A percentile compares a stretch with the other conserved stretches of the same genome.
phyloP scores from a whole-genome alignment of 2,797 vertebrate species.

The Tangara arthus region DNA sequence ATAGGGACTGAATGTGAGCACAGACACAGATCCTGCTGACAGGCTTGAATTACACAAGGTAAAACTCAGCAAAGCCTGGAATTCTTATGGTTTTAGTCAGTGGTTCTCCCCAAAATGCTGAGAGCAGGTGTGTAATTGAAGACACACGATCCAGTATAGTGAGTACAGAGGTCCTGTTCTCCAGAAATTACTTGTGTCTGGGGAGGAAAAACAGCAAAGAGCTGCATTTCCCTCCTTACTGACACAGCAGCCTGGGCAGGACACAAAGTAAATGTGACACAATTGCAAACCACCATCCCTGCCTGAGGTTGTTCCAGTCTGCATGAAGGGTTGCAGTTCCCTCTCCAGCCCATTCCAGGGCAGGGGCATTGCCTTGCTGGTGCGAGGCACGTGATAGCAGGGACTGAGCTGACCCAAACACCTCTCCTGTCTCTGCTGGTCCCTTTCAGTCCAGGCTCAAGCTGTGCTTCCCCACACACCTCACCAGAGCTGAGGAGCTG shows the following conservation, averaged over 20 bases:
- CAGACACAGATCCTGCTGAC: neutral
- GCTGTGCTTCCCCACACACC: rapidly evolving
- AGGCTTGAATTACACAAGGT: neutral
- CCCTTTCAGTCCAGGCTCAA: neutral
- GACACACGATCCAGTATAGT: too few relatives aligned
- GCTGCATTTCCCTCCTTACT: neutral
- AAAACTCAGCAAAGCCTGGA: neutral
- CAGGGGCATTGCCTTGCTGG: neutral
- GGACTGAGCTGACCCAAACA: neutral
- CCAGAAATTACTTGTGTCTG: neutral
- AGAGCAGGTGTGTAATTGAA: neutral
- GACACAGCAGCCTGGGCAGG: rapidly evolving
- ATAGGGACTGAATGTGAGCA: neutral
- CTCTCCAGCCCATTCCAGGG: neutral
- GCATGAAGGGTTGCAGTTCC: rapidly evolving
- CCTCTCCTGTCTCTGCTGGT: neutral
- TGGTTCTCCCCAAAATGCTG: neutral
- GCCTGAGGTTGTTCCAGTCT: rapidly evolving
- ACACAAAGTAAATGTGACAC: neutral
- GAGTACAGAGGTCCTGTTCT: neutral
- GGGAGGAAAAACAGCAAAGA: neutral
- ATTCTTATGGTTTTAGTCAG: neutral
- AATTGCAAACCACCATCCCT: neutral
- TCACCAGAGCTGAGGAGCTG: neutral
- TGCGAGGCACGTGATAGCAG: neutral